A percentile compares a stretch with the other conserved stretches of the same genome.
These are phyloP conservation scores for Cyclophora albipunctata DNA, from an alignment of 2,888 invertebrate genomes.

Conservation along the genomic window DNA sequence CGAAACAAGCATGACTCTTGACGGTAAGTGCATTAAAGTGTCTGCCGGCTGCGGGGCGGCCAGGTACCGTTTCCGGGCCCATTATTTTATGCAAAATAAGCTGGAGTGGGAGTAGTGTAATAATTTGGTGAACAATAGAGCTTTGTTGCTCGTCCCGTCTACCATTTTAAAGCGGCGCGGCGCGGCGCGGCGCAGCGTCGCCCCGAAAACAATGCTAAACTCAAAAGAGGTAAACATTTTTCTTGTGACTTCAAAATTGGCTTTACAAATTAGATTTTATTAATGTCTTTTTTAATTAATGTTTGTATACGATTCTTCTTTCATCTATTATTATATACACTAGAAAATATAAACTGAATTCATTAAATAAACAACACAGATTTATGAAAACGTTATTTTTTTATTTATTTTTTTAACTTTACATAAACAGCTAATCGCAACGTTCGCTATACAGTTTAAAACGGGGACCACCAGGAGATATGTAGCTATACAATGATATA, in stretches of 20 bases:
- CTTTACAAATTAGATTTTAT: conserved; percentile 2
- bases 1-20: conserved; percentile 39
- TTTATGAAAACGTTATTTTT: conserved; percentile 38
- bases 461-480: not conserved
- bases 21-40: conserved; percentile 54
- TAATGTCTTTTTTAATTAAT: too few species aligned
- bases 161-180: conserved; percentile 16
- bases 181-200: not conserved
- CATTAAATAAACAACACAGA: conserved; percentile 12
- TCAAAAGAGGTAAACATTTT: conserved; percentile 13
- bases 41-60: conserved; percentile 30
- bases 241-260: conserved; percentile 6
- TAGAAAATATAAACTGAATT: too few species aligned
- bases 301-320: too few species aligned
- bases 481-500: too few species aligned
- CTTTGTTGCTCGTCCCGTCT: conserved; percentile 36
- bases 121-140: conserved; percentile 54
- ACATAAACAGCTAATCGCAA: conserved; percentile 62
- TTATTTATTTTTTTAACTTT: conserved; percentile 49
- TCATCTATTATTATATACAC: too few species aligned
- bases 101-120: conserved; percentile 40
- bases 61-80: conserved; percentile 38
- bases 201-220: conserved; percentile 19
- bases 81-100: conserved; percentile 64
- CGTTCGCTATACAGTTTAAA: conserved; percentile 19